These are phyloP conservation scores for Drosophila pseudotakahashii DNA, from an alignment of 2,888 invertebrate genomes.

Conservation along the genomic window DNA sequence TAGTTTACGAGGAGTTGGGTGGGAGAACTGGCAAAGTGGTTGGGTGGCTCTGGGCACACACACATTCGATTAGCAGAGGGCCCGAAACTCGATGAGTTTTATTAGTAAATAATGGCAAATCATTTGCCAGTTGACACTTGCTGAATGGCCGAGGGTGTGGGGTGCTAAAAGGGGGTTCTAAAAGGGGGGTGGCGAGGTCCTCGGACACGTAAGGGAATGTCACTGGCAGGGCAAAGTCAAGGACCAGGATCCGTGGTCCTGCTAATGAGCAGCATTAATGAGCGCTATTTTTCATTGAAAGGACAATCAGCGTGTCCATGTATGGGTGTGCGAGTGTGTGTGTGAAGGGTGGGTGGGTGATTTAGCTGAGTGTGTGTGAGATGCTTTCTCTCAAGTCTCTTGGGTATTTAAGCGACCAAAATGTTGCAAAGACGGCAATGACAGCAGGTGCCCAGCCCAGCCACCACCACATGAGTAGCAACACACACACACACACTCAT, in stretches of 20 bases:
- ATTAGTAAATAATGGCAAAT: constrained; percentile 84
- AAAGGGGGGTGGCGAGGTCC: not conserved
- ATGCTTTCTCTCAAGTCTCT: constrained; percentile 48
- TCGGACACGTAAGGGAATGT: constrained; percentile 10
- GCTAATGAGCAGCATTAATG: constrained; percentile 84
- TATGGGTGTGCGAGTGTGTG: constrained; percentile 9
- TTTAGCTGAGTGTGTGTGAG: constrained; percentile 12
- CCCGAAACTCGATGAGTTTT: constrained; percentile 79
- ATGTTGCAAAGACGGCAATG: constrained; percentile 59
- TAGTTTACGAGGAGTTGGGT: not conserved
- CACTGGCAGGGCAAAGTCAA: constrained; percentile 36
- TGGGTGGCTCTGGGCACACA: constrained; percentile 1
- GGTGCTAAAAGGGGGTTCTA: no score
- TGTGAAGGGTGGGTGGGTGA: constrained; percentile 15
- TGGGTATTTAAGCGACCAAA: constrained; percentile 70
- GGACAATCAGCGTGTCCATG: constrained; percentile 60
- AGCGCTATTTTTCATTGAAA: constrained; percentile 79
- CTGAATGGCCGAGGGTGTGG: constrained; percentile 45
- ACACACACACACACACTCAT: constrained; percentile 7
- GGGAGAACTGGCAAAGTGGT: constrained; percentile 1
- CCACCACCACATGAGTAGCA: constrained; percentile 10
- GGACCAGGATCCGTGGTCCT: constrained; percentile 40
- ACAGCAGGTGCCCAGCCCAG: constrained; percentile 72
- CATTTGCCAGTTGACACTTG: constrained; percentile 83
- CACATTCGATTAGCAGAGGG: constrained; percentile 67